These are phyloP conservation scores for Acanthornis magna DNA, from an alignment of 2,797 vertebrate genomes.

Conservation along the genomic window DNA sequence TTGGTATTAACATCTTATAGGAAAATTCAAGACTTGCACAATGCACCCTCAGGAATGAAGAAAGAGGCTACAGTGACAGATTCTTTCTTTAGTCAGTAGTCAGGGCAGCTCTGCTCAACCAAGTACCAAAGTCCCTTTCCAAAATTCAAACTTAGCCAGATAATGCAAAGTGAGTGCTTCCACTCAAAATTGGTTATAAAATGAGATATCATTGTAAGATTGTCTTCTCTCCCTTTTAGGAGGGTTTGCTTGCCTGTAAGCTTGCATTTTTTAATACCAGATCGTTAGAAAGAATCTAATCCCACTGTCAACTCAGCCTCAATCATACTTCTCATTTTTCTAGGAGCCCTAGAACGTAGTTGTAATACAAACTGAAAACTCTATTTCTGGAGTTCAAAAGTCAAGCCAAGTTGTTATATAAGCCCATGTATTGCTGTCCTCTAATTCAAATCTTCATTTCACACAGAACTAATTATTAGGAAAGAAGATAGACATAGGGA, in stretches of 20 bases:
- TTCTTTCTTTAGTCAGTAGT: neutral
- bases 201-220: neutral
- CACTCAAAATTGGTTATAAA: neutral
- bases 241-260: neutral
- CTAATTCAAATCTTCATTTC: neutral
- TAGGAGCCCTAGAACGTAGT: neutral
- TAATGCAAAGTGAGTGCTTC: neutral
- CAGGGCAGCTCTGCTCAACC: neutral
- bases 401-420: neutral
- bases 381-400: neutral
- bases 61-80: neutral
- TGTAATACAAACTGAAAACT: neutral
- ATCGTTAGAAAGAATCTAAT: neutral
- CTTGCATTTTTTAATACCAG: neutral
- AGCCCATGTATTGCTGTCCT: neutral
- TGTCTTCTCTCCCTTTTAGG: neutral
- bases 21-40: neutral
- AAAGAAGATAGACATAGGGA: neutral
- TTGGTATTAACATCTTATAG: neutral
- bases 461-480: neutral
- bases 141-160: neutral
- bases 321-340: neutral
- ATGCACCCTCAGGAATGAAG: neutral
- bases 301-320: rapidly evolving
- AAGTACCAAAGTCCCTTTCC: conserved; percentile 26